phyloP scores from a whole-genome alignment of 2,888 invertebrate genomes.

The Polydesmus complanatus region DNA sequence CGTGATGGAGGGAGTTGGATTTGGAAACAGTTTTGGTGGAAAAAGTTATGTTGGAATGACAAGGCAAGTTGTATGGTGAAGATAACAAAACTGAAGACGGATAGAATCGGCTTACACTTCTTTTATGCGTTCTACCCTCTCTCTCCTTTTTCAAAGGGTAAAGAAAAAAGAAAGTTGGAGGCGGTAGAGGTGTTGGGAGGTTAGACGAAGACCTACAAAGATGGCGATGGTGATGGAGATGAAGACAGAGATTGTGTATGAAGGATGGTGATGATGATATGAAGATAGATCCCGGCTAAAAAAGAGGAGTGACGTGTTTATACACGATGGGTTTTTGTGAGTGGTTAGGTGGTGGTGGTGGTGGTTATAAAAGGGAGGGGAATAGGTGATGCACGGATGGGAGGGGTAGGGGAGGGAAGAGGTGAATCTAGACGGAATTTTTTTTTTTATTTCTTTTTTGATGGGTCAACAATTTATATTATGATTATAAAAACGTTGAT shows the following conservation, averaged over 20 bases:
- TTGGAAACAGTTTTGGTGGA: too few relatives aligned
- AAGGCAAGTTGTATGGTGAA: too few relatives aligned
- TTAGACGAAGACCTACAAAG: too few relatives aligned
- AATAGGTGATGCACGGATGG: background rate
- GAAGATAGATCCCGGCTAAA: background rate
- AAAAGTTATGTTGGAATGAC: background rate
- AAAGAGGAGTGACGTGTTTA: background rate
- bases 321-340: background rate
- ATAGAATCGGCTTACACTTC: background rate
- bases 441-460: too few relatives aligned
- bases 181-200: too few relatives aligned
- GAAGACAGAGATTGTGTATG: background rate
- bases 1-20: too few relatives aligned
- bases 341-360: too few relatives aligned
- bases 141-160: too few relatives aligned
- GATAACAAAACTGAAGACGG: background rate
- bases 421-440: too few relatives aligned
- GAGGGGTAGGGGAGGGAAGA: background rate
- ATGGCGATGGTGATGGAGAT: background rate
- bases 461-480: background rate
- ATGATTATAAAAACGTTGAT: background rate
- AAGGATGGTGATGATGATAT: background rate
- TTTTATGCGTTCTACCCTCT: background rate
- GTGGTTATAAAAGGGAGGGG: background rate
- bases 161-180: too few relatives aligned